A percentile compares a stretch with the other conserved stretches of the same genome.
Conservation (phyloP, 2,113 vertebrate species). For the Ceyx cyanopectus region DNA sequence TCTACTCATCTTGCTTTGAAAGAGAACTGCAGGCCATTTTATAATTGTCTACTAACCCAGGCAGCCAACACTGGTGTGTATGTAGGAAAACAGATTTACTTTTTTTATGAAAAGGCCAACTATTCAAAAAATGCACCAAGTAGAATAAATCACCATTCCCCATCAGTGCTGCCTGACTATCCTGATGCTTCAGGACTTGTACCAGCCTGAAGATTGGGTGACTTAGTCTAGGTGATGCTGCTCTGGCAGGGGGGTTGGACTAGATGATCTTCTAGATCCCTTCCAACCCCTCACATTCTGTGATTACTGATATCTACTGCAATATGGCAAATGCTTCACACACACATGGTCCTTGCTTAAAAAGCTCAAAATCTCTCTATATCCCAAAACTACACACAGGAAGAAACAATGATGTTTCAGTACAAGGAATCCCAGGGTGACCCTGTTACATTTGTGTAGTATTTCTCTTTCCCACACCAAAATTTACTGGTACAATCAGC, state of each 20-base stretch:
- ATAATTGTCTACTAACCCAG: conserved; percentile 27
- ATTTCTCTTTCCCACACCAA: conserved; percentile 50
- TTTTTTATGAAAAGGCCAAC: conserved; percentile 3
- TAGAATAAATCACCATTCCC: neutral
- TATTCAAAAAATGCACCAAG: neutral
- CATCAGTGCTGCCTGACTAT: neutral
- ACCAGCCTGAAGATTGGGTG: neutral
- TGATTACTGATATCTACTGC: neutral
- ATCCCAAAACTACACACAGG: neutral
- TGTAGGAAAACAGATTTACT: neutral
- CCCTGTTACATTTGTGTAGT: conserved; percentile 79
- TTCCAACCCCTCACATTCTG: too few species aligned
- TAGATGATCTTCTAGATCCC: too few species aligned
- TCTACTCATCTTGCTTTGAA: conserved; percentile 21
- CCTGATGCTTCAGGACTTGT: neutral
- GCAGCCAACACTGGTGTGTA: neutral
- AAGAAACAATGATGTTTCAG: neutral
- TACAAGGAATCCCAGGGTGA: conserved; percentile 89
- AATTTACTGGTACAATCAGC: conserved; percentile 25
- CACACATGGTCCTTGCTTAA: neutral
- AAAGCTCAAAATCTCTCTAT: neutral
- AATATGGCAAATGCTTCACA: neutral
- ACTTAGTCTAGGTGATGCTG: too few species aligned
- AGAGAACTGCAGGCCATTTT: conserved; percentile 31
- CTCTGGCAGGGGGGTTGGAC: too few species aligned